Base-by-base conservation (phyloP, 2,888 invertebrate species). In the Neelides folsomi region DNA sequence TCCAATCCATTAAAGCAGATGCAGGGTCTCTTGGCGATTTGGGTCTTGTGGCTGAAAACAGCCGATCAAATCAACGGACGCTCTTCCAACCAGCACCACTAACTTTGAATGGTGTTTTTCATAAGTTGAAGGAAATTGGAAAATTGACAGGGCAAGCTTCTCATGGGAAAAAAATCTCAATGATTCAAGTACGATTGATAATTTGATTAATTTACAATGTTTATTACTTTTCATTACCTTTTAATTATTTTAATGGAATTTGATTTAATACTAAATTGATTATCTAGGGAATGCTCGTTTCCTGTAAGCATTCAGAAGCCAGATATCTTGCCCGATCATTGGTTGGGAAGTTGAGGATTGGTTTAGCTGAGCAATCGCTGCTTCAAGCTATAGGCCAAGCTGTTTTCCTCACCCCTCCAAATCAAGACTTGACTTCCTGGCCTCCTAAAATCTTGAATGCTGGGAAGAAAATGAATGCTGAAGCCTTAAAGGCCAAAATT, bases 361-460 rank as follows among this genome's bases (percentile, higher is more conserved):
- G 97, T 0, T 75, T 98, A 52, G 98, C 97, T 0, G 98, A 98
- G 68, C 94, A 95, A 71, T 94, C 94, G 1, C 81, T 95, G 36
- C 73, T 98, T 44, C 76, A 87, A 70, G 94, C 98, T 9, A 71
- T 98, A 44, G 90, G 92, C 0, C 77, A 83, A 65, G 94, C 94
- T 2, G 77, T 82, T 58, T 78, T 83, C n/a, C 72, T 76, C 59
- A 86, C 88, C 0, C 87, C 90, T 38, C 86, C 87, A 0, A 72
- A 72, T 47, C 82, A 83, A 66, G 72, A 73, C 49, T 16, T 45
- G 16, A 49, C 55, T 16, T 39, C 37, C 8, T 76, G 73, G 63
- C 79, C 82, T 1, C 80, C 79, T 1, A 71, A 78, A 66, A 69
- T 76, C 16, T 59, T 86, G 1, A 78, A 86, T 68, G 77, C 76